Conservation (phyloP, 2,888 invertebrate genomes). For the Autographa gamma region DNA sequence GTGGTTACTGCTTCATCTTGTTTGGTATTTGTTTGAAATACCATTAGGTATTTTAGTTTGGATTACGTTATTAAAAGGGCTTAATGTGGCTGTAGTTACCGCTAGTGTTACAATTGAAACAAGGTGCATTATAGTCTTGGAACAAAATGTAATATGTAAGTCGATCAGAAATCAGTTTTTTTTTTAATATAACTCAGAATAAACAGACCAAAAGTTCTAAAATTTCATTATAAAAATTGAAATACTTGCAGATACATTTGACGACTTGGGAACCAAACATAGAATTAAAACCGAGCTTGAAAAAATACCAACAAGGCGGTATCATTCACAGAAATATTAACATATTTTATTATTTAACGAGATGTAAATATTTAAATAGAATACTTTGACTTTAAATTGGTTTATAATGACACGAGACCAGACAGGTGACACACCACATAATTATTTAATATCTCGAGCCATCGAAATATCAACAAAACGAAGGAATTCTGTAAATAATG, state of each 20-base stretch:
- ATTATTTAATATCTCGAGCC: neutral
- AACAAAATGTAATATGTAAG: no score
- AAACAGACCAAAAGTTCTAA: no score
- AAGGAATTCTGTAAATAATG: slow-evolving; percentile 26
- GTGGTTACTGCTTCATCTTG: slow-evolving; percentile 32
- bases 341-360: slow-evolving; percentile 5
- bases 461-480: slow-evolving; percentile 3
- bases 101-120: no score
- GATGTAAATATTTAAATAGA: neutral
- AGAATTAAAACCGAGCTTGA: neutral
- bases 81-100: neutral
- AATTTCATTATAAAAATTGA: no score
- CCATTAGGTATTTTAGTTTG: slow-evolving; percentile 6
- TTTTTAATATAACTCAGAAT: no score
- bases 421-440: neutral
- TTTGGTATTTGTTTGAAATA: slow-evolving; percentile 42
- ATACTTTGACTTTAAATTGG: slow-evolving; percentile 1
- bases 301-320: neutral
- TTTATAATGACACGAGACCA: neutral
- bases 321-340: neutral
- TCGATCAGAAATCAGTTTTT: no score
- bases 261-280: neutral
- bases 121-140: no score
- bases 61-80: neutral
- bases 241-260: neutral